phyloP scores from a whole-genome alignment of 2,113 vertebrate species.

The Potamarius usumacintae region DNA sequence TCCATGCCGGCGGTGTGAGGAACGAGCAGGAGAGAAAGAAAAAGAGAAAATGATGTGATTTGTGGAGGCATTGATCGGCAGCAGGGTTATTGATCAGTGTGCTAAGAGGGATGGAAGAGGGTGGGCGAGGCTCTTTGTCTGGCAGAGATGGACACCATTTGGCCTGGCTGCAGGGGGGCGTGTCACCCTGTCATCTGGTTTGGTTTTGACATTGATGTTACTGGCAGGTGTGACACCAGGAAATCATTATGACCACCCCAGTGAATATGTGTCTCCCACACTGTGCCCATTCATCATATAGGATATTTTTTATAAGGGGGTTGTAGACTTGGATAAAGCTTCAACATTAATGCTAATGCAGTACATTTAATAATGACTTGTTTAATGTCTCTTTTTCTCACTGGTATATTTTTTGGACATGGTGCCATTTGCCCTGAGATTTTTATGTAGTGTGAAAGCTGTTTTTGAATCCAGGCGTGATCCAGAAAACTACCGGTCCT shows the following conservation, averaged over 20 bases:
- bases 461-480: neutral
- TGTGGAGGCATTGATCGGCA: conserved; percentile 67
- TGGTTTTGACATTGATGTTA: conserved; percentile 28
- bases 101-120: conserved; percentile 50
- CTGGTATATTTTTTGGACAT: neutral
- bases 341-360: neutral
- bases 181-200: neutral
- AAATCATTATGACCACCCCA: neutral
- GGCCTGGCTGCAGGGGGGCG: conserved; percentile 12
- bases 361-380: conserved; percentile 9
- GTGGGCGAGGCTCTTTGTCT: conserved; percentile 51
- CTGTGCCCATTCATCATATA: neutral
- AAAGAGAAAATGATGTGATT: conserved; percentile 72
- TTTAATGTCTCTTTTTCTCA: neutral
- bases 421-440: neutral
- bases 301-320: neutral
- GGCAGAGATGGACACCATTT: conserved; percentile 19
- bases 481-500: neutral
- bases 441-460: neutral
- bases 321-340: neutral
- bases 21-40: conserved; percentile 34
- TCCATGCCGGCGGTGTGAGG: conserved; percentile 32
- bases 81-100: conserved; percentile 70
- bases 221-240: conserved; percentile 1
- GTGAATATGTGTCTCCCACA: neutral